Percentiles rank a stretch among this genome's conserved stretches.
Evolutionary conservation across 2,113 vertebrate species (phyloP).

Genomic region (Sigmodon hispidus): DNA sequence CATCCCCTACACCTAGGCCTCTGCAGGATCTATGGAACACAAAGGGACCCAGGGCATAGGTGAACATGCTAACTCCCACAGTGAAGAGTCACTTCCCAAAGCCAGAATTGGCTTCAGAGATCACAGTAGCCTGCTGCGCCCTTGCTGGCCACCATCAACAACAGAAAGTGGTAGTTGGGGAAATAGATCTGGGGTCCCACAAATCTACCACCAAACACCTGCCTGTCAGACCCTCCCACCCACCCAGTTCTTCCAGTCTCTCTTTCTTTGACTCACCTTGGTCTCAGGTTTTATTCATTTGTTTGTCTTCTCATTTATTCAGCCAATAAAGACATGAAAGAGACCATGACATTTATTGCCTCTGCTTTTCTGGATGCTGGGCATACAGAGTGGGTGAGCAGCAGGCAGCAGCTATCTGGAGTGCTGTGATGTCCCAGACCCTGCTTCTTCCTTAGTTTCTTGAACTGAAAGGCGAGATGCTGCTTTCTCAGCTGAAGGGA

Average conservation of each 20-base stretch:
- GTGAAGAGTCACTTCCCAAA: not conserved
- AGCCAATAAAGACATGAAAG: conserved; percentile 5
- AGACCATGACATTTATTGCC: not conserved
- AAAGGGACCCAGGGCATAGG: not conserved
- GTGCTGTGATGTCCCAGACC: not conserved
- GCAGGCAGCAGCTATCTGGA: not conserved
- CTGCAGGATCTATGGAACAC: not conserved
- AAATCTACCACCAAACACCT: not conserved
- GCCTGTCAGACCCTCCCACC: not conserved
- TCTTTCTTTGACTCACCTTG: conserved; percentile 7
- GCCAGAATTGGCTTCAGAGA: not conserved
- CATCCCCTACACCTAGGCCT: not conserved
- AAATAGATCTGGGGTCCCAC: not conserved
- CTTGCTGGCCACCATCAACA: not conserved
- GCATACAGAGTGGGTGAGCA: not conserved
- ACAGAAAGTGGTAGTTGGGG: not conserved
- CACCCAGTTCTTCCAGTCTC: not conserved
- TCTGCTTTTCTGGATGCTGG: not conserved
- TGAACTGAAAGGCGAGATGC: conserved; percentile 34
- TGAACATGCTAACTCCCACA: not conserved
- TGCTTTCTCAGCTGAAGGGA: conserved; percentile 50
- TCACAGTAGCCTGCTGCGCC: not conserved
- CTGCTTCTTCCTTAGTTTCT: conserved; percentile 39
- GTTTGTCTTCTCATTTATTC: conserved; percentile 43
- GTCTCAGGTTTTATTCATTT: not conserved